Evolutionary conservation across 2,797 vertebrate species (phyloP), one percentile per base, ranked within the genome.

Genomic region (Hippoglossus hippoglossus): DNA sequence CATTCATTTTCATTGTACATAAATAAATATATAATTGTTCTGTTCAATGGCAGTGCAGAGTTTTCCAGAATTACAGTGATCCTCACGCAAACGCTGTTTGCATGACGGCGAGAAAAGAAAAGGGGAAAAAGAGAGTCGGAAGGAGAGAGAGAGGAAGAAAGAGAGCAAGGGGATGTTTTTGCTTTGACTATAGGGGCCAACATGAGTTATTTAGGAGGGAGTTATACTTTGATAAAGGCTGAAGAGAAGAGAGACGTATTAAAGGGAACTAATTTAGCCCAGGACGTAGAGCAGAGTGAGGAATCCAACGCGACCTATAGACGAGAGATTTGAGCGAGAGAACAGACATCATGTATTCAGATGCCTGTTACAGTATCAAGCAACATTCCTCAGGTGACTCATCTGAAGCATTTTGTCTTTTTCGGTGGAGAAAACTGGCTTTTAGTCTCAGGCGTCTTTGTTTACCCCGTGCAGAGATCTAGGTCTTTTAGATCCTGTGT

Each of bases 1-100:
- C 90, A 91, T 93, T 94, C 90, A 91, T 91, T 91, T 91, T 90
- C 85, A 93, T 90, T 93, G 92, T 94, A 94, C 90, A 94, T 93
- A 95, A 88, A 93, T 93, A 92, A 90, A 94, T 93, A 93, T 94
- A 92, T 93, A 91, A 93, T 83, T 92, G 87, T 91, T 93, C 90
- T 93, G 91, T 91, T 88, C 91, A 85, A 88, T 92, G 91, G 83
- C 75, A 85, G 86, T 83, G 89, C 88, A 90, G 87, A 93, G 71
- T 90, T 85, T 87, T 85, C 63, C 65, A 57, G 77, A 91, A 79
- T 84, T 61, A 83, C 68, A 81, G 56, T 79, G 79, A 86, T 77
- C 86, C 75, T 84, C 73, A 86, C 71, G 77, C 68, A 68, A 89
- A 85, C 60, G 28, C 22, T 22, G 79, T 79, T 83, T 86, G 79